Evolutionary conservation across 2,113 vertebrate genomes (phyloP), one percentile per base, ranked within the genome.

Genomic region (Dicrurus megarhynchus): DNA sequence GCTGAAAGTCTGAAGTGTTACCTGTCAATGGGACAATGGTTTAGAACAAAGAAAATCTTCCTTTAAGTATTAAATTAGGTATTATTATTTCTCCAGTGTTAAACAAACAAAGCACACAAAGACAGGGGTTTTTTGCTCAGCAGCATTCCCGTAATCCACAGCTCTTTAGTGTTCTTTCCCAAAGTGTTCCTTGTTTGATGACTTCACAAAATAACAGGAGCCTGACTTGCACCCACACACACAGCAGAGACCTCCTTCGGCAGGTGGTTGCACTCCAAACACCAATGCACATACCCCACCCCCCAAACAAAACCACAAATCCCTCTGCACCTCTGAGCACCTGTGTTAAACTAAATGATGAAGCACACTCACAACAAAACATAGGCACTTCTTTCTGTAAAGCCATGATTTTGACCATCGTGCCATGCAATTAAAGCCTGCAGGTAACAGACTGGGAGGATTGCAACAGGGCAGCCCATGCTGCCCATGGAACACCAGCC

Each of bases 341-440:
- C 56, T 6, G 41, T 0, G 0, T 41, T 20, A 39, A 63, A 63
- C 21, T 23, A 27, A 46, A 68, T 1, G 0, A 23, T 1, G 1
- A 64, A 50, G 23, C 0, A 0, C 3, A 3, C 18, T 39, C 3
- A 3, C 0, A 3, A 9, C 2, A 3, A 57, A 57, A 57, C 17
- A 22, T 21, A 27, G 27, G 27, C 21, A 9, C 24, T 53, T 56
- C 39, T 4, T 67, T 4, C 32, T 4, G 1, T 15, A 52, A 79
- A 78, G 35, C 0, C 1, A 16, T 8, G 14, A 47, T 52, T 59
- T 65, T 3, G 27, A 44, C 19, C 20, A 16, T 0, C 30, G 21
- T 2, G 13, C 9, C 1, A 2, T 7, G 21, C 64, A 67, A 42
- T 13, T 30, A 64, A 30, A 90, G 19, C 14, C 24, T 11, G 32